phyloP scores from a whole-genome alignment of 2,797 vertebrate species.

The Catharus ustulatus region DNA sequence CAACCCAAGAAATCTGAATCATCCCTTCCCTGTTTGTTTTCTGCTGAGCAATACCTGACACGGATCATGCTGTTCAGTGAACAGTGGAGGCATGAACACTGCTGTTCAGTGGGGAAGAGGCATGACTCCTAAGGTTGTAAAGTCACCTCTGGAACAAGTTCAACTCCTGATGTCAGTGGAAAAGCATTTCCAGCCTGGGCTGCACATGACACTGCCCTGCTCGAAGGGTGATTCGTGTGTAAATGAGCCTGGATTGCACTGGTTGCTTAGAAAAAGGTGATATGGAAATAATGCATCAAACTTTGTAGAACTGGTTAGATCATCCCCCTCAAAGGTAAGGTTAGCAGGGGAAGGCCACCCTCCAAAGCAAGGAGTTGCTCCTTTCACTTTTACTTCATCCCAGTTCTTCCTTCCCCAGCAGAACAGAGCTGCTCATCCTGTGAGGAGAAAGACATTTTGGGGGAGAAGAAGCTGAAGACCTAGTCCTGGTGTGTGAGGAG shows the following conservation, averaged over 20 bases:
- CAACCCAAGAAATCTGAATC: not conserved
- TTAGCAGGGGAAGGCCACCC: not conserved
- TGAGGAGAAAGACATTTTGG: not conserved
- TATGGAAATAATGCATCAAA: not conserved
- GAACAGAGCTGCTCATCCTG: not conserved
- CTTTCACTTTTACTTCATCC: not conserved
- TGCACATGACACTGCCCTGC: not conserved
- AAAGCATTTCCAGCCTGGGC: constrained; percentile 14
- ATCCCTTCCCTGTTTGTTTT: not conserved
- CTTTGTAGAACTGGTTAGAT: not conserved
- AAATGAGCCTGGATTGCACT: not conserved
- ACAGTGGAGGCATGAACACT: not conserved
- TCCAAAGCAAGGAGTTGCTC: not conserved
- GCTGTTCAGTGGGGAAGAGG: not conserved
- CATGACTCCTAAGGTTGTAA: constrained; percentile 13
- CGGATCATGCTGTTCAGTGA: not conserved
- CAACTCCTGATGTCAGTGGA: not conserved
- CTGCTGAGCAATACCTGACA: constrained; percentile 5
- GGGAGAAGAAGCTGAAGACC: not conserved
- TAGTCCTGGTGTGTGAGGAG: not conserved
- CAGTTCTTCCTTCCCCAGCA: not conserved
- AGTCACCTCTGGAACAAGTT: constrained; percentile 21
- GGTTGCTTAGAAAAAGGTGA: not conserved
- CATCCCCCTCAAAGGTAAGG: not conserved
- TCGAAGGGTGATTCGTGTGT: not conserved